These are phyloP conservation scores for Cervus canadensis DNA, from an alignment of 2,113 vertebrate genomes.

Conservation along the genomic window DNA sequence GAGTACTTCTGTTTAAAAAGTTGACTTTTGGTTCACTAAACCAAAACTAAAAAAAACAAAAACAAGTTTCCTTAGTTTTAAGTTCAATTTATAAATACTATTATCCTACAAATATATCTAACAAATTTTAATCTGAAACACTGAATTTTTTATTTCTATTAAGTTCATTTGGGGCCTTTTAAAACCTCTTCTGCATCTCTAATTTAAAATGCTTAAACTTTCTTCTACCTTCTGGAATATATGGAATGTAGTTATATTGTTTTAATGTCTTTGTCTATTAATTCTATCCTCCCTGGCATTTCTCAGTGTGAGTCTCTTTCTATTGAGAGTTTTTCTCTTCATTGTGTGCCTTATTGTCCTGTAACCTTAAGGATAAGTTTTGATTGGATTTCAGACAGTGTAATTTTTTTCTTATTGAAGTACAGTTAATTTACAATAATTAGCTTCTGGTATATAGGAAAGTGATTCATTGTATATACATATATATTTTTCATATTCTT, in stretches of 20 bases:
- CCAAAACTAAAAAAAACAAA: background rate
- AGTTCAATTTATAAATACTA: background rate
- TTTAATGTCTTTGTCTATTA: background rate
- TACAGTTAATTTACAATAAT: background rate
- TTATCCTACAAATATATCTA: background rate
- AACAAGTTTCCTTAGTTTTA: background rate
- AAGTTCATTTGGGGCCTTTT: background rate
- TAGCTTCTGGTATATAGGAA: background rate
- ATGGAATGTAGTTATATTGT: background rate
- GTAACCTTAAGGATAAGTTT: background rate
- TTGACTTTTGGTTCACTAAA: background rate
- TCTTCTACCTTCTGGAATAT: background rate
- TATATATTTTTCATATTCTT: background rate
- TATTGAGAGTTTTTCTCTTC: background rate
- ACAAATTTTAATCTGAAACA: background rate
- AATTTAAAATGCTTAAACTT: background rate
- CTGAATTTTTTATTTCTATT: background rate
- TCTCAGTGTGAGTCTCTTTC: background rate
- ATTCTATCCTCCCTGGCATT: background rate
- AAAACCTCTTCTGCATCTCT: background rate
- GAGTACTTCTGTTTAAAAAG: conserved; percentile 1
- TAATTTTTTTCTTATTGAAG: background rate
- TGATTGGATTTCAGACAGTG: background rate
- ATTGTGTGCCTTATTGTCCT: background rate
- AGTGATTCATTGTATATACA: background rate